Evolutionary conservation across 2,888 invertebrate species (phyloP).

Genomic region (Drosophila helvetica): DNA sequence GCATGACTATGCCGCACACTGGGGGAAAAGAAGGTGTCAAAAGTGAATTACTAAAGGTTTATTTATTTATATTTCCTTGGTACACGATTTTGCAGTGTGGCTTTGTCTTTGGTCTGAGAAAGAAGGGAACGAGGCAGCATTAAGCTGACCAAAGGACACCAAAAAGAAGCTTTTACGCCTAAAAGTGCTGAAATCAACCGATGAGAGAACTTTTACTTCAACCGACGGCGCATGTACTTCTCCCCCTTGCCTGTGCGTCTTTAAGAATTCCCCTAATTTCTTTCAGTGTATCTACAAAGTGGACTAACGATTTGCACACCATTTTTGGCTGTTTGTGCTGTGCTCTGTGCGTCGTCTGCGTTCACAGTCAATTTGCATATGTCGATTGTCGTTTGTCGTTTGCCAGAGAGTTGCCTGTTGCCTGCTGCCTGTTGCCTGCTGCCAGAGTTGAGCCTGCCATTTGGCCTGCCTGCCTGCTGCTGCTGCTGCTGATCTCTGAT

Average conservation of each 20-base stretch:
- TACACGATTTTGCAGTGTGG: no score
- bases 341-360: conserved; percentile 33
- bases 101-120: no score
- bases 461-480: conserved; percentile 6
- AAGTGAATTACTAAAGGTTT: no score
- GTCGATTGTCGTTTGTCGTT: conserved; percentile 39
- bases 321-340: conserved; percentile 59
- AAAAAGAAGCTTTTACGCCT: neutral
- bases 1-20: conserved; percentile 14
- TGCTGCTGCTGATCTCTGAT: conserved; percentile 42
- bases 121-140: no score
- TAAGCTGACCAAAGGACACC: no score
- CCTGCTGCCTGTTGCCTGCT: conserved; percentile 7
- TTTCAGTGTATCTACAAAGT: conserved; percentile 35
- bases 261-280: neutral
- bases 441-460: conserved; percentile 32
- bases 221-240: neutral
- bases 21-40: neutral
- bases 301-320: conserved; percentile 72
- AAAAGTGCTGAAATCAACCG: neutral
- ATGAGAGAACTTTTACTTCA: neutral
- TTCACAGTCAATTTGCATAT: conserved; percentile 67
- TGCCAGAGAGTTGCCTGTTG: conserved; percentile 4
- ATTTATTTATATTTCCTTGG: no score
- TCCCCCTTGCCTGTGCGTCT: rapidly evolving